These are phyloP conservation scores for Agonum fuliginosum DNA, from an alignment of 2,888 invertebrate genomes.

Conservation along the genomic window DNA sequence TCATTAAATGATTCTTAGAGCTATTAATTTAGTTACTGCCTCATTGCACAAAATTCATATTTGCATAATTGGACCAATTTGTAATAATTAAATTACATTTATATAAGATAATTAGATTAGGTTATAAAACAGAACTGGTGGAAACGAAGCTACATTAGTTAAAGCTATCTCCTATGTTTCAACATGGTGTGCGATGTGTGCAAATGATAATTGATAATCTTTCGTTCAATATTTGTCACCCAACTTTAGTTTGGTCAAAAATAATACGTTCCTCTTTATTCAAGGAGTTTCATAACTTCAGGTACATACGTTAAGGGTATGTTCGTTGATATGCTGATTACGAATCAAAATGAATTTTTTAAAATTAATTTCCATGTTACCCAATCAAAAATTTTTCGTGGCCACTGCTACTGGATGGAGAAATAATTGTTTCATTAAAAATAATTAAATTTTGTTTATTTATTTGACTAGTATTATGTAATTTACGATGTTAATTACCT, in stretches of 20 bases:
- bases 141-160: background rate
- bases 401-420: too few species aligned
- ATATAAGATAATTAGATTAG: conserved; percentile 2
- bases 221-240: background rate
- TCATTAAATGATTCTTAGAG: background rate
- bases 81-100: background rate
- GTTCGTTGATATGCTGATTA: too few species aligned
- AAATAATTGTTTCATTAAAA: too few species aligned
- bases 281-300: too few species aligned
- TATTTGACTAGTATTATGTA: too few species aligned
- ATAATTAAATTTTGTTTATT: too few species aligned
- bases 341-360: too few species aligned
- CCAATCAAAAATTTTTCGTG: too few species aligned
- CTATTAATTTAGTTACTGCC: background rate
- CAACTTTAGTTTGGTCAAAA: background rate
- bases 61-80: background rate
- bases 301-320: too few species aligned
- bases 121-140: background rate
- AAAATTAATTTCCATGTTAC: too few species aligned
- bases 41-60: background rate
- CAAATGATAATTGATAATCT: conserved; percentile 2
- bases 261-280: background rate
- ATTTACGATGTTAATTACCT: too few species aligned
- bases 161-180: background rate
- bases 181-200: too few species aligned